Conservation (phyloP, 2,888 invertebrate genomes). For the Pseudoips prasinana region DNA sequence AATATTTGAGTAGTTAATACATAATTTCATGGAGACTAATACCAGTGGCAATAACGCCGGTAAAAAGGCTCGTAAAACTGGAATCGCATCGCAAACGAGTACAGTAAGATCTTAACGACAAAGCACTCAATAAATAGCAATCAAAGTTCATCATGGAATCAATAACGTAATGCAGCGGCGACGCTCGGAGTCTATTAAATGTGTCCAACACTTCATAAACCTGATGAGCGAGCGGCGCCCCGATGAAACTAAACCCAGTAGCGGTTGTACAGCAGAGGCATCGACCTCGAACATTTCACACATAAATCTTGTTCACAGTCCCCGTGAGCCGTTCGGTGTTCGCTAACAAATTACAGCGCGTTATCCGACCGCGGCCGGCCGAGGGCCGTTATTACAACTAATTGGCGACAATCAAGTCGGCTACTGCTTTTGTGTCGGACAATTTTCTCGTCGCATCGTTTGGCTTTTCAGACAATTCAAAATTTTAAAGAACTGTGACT, state of each 20-base stretch:
- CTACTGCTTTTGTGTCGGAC: constrained; percentile 57
- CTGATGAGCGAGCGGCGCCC: constrained; percentile 28
- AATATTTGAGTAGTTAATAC: too few relatives aligned
- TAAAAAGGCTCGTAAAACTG: constrained; percentile 3
- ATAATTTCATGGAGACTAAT: not conserved
- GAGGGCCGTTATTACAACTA: constrained; percentile 73
- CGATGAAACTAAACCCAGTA: constrained; percentile 35
- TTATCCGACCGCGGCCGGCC: constrained; percentile 48
- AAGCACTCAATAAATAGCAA: constrained; percentile 38
- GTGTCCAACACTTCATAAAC: constrained; percentile 44
- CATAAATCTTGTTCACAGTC: constrained; percentile 62
- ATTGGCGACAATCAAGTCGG: constrained; percentile 74
- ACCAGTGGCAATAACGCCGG: constrained; percentile 1
- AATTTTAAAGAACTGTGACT: constrained; percentile 23
- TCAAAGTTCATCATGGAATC: constrained; percentile 40
- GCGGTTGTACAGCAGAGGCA: constrained; percentile 38
- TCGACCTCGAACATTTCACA: constrained; percentile 67
- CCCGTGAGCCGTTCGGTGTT: constrained; percentile 38
- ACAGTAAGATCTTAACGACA: constrained; percentile 15
- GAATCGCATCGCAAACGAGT: constrained; percentile 6
- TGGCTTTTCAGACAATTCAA: constrained; percentile 36
- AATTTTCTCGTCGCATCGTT: constrained; percentile 47
- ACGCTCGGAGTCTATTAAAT: constrained; percentile 32
- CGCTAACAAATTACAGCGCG: constrained; percentile 65
- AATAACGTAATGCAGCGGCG: constrained; percentile 31